A percentile compares a stretch with the other conserved stretches of the same genome.
These are phyloP conservation scores for Myiotriccus ornatus DNA, from an alignment of 2,797 vertebrate genomes.

Conservation along the genomic window DNA sequence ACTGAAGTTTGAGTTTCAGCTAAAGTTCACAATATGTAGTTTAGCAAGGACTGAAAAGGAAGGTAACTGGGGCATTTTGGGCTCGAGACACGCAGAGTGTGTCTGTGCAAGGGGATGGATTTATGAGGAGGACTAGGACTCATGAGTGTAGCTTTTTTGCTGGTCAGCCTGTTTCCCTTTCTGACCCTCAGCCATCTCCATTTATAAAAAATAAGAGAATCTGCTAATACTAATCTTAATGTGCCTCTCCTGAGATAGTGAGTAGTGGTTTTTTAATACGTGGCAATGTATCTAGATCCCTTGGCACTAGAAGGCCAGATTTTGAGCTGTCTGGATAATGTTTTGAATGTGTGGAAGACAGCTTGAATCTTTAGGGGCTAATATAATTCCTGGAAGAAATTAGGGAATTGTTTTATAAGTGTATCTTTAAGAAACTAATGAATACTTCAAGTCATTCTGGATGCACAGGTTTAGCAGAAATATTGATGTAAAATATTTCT, in stretches of 20 bases:
- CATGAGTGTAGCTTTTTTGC: background rate
- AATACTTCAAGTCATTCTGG: background rate
- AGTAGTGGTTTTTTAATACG: background rate
- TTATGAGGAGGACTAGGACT: background rate
- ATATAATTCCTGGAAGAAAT: background rate
- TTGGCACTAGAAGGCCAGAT: background rate
- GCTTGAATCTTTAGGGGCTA: background rate
- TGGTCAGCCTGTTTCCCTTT: fast-evolving
- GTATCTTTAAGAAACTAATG: background rate
- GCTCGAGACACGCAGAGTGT: background rate
- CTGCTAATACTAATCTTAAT: background rate
- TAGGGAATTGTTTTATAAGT: background rate
- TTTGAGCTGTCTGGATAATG: background rate
- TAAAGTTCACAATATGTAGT: background rate
- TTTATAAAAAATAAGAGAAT: background rate
- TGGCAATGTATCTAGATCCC: background rate
- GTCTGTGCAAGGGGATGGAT: background rate
- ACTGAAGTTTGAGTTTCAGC: background rate
- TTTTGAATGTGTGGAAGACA: fast-evolving
- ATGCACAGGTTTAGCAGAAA: background rate
- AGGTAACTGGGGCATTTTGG: background rate
- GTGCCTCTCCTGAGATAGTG: background rate
- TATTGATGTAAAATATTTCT: background rate
- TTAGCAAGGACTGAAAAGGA: background rate
- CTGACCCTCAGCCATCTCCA: background rate